Conservation (phyloP, 1,140 invertebrate species). For the Episyrphus balteatus region DNA sequence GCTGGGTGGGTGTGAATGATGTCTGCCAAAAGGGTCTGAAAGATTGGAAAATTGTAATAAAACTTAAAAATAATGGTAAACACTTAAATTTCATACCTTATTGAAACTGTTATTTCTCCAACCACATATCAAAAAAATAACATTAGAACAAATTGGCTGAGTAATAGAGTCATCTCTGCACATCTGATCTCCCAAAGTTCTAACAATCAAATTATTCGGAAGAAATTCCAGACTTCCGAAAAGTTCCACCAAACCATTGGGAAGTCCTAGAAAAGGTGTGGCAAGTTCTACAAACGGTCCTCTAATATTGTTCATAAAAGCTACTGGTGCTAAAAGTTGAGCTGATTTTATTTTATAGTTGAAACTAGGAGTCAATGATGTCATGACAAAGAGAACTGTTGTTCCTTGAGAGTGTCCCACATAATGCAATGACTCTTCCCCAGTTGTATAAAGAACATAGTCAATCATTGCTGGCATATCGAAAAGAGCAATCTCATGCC, state of each 20-base stretch:
- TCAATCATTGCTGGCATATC: conserved; percentile 69
- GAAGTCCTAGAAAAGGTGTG: conserved; percentile 12
- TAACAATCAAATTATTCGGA: conserved; percentile 37
- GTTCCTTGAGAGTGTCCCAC: conserved; percentile 44
- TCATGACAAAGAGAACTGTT: conserved; percentile 39
- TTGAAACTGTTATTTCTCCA: conserved; percentile 36
- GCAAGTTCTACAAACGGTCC: conserved; percentile 17
- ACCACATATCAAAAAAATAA: conserved; percentile 44
- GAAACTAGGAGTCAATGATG: conserved; percentile 39
- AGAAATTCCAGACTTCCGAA: conserved; percentile 44
- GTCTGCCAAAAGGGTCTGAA: conserved; percentile 32
- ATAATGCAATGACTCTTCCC: conserved; percentile 30
- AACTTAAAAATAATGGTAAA: not conserved
- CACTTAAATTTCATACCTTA: not conserved
- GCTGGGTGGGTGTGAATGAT: conserved; percentile 43
- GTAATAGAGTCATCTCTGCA: conserved; percentile 37
- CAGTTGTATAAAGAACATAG: conserved; percentile 45
- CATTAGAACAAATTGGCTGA: conserved; percentile 41
- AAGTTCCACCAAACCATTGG: conserved; percentile 35
- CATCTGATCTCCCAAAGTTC: conserved; percentile 31
- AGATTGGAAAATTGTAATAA: not conserved
- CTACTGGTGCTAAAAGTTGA: conserved; percentile 44
- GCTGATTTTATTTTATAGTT: conserved; percentile 40
- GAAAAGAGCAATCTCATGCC: conserved; percentile 61
- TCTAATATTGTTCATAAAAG: conserved; percentile 25